phyloP scores from a whole-genome alignment of 1,140 invertebrate genomes.

The Aphelinus atriplicis region DNA sequence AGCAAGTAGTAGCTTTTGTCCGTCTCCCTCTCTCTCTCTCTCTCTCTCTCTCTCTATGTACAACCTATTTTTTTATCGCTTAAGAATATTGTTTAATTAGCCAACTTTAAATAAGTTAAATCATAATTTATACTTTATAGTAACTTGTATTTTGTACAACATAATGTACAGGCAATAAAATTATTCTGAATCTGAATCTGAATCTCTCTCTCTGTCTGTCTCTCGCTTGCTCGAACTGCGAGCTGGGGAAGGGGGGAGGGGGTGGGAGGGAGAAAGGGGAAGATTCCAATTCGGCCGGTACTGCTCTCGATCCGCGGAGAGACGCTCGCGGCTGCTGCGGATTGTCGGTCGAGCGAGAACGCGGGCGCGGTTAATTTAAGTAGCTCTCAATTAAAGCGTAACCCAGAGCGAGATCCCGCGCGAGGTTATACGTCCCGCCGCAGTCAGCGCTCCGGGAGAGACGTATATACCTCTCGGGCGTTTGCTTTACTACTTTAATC shows the following conservation, averaged over 20 bases:
- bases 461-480: neutral
- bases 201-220: neutral
- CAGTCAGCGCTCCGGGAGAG: neutral
- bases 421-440: constrained; percentile 13
- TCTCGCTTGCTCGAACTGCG: neutral
- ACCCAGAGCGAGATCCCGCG: constrained; percentile 26
- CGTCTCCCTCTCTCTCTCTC: neutral
- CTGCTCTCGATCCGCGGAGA: neutral
- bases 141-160: too few relatives aligned
- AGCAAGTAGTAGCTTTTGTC: neutral
- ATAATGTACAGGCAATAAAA: too few relatives aligned
- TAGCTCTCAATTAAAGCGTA: constrained; percentile 39
- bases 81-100: too few relatives aligned
- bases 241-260: too few relatives aligned
- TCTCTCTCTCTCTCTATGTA: neutral
- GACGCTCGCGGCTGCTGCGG: too few relatives aligned
- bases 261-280: constrained; percentile 17
- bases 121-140: too few relatives aligned
- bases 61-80: too few relatives aligned
- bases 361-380: constrained; percentile 35
- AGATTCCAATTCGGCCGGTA: constrained; percentile 26
- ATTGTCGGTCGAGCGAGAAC: neutral
- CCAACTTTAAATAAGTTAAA: too few relatives aligned
- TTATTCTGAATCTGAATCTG: too few relatives aligned
- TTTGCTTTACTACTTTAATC: constrained; percentile 25